phyloP scores from a whole-genome alignment of 1,140 invertebrate species.

The Latrodectus geometricus region DNA sequence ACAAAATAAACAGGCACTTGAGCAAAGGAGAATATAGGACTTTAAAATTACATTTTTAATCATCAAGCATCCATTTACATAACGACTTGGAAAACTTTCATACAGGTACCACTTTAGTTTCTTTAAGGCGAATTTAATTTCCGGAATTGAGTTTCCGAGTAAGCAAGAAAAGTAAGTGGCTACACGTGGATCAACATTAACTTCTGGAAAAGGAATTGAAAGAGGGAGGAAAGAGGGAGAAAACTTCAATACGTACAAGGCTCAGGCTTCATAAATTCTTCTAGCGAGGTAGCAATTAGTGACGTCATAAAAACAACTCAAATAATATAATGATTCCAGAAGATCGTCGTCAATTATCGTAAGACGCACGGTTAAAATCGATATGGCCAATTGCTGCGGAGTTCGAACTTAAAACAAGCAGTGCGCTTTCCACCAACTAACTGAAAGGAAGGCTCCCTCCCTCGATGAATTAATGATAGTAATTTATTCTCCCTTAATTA shows the following conservation, averaged over 20 bases:
- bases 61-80: no score
- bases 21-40: no score
- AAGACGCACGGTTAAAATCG: no score
- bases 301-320: constrained; percentile 41
- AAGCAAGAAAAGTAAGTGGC: no score
- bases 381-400: no score
- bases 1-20: no score
- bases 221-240: not conserved
- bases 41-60: no score
- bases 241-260: not conserved
- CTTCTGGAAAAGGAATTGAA: constrained; percentile 5
- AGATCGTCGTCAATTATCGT: not conserved
- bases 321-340: constrained; percentile 33
- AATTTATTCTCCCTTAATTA: constrained; percentile 54
- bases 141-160: no score
- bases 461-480: constrained; percentile 33
- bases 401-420: constrained; percentile 25
- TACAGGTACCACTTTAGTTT: no score
- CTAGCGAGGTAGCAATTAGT: constrained; percentile 27
- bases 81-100: no score
- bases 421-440: not conserved
- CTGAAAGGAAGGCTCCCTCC: not conserved
- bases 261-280: constrained; percentile 35
- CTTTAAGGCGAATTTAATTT: no score
- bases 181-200: not conserved